Base-by-base conservation (phyloP, 1,140 invertebrate species). In the Zaprionus camerounensis region DNA sequence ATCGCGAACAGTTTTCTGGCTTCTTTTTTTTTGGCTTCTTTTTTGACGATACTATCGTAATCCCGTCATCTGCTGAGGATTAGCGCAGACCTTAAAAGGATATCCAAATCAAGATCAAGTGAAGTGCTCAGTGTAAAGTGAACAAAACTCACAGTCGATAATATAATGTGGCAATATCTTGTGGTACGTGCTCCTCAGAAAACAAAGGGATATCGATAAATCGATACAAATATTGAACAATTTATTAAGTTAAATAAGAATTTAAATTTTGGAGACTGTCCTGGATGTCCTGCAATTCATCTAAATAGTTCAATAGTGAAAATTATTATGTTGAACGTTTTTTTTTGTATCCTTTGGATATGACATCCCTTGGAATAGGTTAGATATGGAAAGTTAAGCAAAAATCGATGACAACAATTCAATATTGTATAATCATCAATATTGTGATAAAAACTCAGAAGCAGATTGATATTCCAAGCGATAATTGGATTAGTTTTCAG, bases 141-240 rank as follows among this genome's bases (percentile, higher is more conserved):
- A 13, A 22, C 24, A 17, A 63, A 38, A 44, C 2, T 44, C n/a
- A 17, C n/a, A 17, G 41, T 17, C n/a, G n/a, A 76, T 24, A 51
- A 87, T 87, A 76, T 24, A 51, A 87, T 87, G 84, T 81, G 74
- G 78, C 74, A 76, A 57, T 71, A 62, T 57, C 68, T 73, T 69
- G 84, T 81, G 84, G 84, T 87, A 87, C 71, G 84, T 78, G 71
- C 38, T 6, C 15, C 38, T 6, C 15, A 41, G 22, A 15, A 13
- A 44, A 34, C 5, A 36, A 13, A 51, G 44, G 38, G 36, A 46
- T 34, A 34, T n/a, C 6, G 41, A 28, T 24, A 28, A 55, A 49
- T 22, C 9, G 9, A 51, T 17, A 51, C 22, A 7, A 3, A 20
- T 7, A 3, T 3, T 22, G 9, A 49, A 11, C 15, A 41, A 41